Evolutionary conservation across 64 coral and sea anemone species (phyloP).

Genomic region (Actinia equina): DNA sequence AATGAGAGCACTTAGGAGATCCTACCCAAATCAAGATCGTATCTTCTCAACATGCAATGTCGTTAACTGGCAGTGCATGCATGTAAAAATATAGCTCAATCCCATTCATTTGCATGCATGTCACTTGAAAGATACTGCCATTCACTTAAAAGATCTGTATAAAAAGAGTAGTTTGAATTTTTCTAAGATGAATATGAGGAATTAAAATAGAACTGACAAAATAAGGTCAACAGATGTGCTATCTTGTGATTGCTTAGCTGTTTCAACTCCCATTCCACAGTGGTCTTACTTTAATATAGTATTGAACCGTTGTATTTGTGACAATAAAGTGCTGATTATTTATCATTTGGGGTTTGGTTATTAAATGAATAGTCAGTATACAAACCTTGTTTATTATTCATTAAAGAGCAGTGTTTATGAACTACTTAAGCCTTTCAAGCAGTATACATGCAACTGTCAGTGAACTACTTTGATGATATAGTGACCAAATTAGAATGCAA

Average conservation of each 20-base stretch:
- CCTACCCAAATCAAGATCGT: not conserved
- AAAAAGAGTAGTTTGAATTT: constrained; percentile 18
- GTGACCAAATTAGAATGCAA: too few relatives aligned
- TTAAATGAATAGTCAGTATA: constrained; percentile 14
- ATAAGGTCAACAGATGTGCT: not conserved
- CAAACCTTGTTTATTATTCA: constrained; percentile 1
- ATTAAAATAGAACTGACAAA: constrained; percentile 16
- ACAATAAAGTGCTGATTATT: constrained; percentile 26
- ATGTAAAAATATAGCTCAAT: constrained; percentile 13
- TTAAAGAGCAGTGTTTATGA: not conserved
- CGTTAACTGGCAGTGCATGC: not conserved
- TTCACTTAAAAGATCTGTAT: constrained; percentile 17
- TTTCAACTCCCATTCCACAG: not conserved
- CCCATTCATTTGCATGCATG: constrained; percentile 25
- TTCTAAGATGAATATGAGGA: constrained; percentile 22
- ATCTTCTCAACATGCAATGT: constrained; percentile 26
- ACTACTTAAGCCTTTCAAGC: not conserved
- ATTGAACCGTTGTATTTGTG: not conserved
- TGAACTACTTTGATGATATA: too few relatives aligned
- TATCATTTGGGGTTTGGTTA: constrained; percentile 25
- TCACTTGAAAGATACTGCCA: constrained; percentile 30
- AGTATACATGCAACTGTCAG: not conserved
- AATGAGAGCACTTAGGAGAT: constrained; percentile 16
- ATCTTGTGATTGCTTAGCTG: not conserved
- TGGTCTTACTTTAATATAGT: not conserved